Base-by-base conservation (phyloP, 1,140 invertebrate genomes). In the Scaptomyza montana region DNA sequence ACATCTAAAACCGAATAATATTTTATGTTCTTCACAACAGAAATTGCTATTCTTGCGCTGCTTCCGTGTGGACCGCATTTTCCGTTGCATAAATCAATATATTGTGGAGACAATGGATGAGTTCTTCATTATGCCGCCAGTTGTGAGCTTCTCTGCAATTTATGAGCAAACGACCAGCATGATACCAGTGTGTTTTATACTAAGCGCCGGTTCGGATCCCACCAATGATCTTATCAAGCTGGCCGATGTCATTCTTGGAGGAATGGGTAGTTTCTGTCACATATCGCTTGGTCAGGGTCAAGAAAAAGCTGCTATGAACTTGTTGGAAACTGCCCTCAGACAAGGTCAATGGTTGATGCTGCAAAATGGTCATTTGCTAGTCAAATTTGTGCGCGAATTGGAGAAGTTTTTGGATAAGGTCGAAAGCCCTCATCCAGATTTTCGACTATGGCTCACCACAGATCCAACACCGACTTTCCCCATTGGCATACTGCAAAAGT, bases 381-480 rank as follows among this genome's bases (percentile, higher is more conserved):
- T 97, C 0, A 93, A 93, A n/a, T 98, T 98, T 93, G 93, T 97
- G 0, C 94, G 94, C 25, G 94, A 95, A 47, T 92, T 98, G 49
- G 97, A 98, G 91, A 98, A 98, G 87, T 93, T 95, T 68, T 91
- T 98, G 45, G 97, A 98, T 75, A 93, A 95, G 77, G 94, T 97
- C 59, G 94, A 92, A 47, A 95, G 95, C 78, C 96, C 96, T 0
- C 96, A 98, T 93, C 95, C 96, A 0, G 96, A 98, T 91, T 98
- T 98, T 92, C 93, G 97, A n/a, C 92, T 98, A 0, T 98, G 97
- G 97, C 92, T 98, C 28, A 98, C 97, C 1, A 98, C 97, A 0
- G 97, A 98, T 90, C 96, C 97, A 0, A 96, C 95, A 1, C 94
- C 95, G 0, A 93, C 93, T 2, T 98, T 98, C 92, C 97, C 97